These are phyloP conservation scores for Brenthis hecate DNA, from an alignment of 2,888 invertebrate genomes.

Conservation along the genomic window DNA sequence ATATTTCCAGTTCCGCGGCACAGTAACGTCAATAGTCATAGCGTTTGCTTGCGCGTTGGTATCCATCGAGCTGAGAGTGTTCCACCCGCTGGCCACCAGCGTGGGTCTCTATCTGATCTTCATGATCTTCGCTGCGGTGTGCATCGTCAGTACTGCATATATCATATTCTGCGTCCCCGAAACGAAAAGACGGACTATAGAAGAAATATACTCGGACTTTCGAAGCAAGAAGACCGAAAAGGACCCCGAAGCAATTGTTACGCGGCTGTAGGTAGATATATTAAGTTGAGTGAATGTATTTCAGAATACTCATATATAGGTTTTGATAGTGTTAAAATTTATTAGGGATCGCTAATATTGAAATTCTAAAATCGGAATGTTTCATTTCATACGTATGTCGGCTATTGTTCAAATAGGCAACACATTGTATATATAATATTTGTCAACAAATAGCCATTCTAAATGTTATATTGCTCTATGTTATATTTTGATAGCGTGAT, in stretches of 20 bases:
- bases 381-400: no score
- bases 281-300: background rate
- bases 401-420: no score
- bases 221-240: constrained; percentile 55
- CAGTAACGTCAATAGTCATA: constrained; percentile 72
- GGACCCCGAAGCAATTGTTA: constrained; percentile 65
- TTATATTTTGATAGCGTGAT: no score
- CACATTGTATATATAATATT: no score
- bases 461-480: no score
- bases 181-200: constrained; percentile 65
- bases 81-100: constrained; percentile 63
- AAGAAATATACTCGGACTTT: constrained; percentile 71
- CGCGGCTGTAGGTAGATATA: constrained; percentile 60
- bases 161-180: constrained; percentile 66
- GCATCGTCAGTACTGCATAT: constrained; percentile 68
- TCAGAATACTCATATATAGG: constrained; percentile 8
- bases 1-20: constrained; percentile 66
- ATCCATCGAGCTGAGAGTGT: constrained; percentile 67
- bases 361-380: background rate
- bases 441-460: no score
- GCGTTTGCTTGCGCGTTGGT: constrained; percentile 69
- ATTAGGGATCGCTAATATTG: background rate
- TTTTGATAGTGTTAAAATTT: background rate
- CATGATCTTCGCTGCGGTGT: constrained; percentile 68
- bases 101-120: constrained; percentile 67